phyloP scores from a whole-genome alignment of 1,140 invertebrate species.

The Euwallacea fornicatus region DNA sequence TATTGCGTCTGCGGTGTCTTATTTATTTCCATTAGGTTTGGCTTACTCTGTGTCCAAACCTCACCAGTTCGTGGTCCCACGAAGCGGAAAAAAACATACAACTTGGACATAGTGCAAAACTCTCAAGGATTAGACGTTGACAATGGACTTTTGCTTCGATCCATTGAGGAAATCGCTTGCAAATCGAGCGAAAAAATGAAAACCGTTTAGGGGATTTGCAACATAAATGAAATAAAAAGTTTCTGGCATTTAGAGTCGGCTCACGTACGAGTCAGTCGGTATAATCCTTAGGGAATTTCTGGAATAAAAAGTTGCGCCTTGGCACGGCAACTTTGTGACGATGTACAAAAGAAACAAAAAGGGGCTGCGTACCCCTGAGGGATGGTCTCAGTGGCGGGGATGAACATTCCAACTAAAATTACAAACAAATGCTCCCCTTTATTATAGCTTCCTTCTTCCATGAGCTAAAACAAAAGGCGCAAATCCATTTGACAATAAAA shows the following conservation, averaged over 20 bases:
- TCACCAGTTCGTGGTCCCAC: too few relatives aligned
- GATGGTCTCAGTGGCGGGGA: conserved; percentile 13
- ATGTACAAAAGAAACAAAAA: conserved; percentile 34
- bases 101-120: too few relatives aligned
- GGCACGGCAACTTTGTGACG: conserved; percentile 31
- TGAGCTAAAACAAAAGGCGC: conserved; percentile 39
- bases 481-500: conserved; percentile 47
- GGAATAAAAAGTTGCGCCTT: conserved; percentile 26
- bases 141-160: neutral
- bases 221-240: conserved; percentile 26
- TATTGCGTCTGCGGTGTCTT: conserved; percentile 13
- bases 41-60: neutral
- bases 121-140: too few relatives aligned
- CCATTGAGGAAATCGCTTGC: conserved; percentile 1
- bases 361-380: conserved; percentile 11
- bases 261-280: conserved; percentile 29
- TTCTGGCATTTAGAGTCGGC: conserved; percentile 25
- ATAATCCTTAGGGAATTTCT: conserved; percentile 26
- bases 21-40: conserved; percentile 12
- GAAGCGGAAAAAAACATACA: too few relatives aligned
- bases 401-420: neutral
- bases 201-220: conserved; percentile 29
- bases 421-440: conserved; percentile 16
- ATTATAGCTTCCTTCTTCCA: too few relatives aligned
- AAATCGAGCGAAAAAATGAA: conserved; percentile 32